phyloP scores from a whole-genome alignment of 2,888 invertebrate genomes.

The Choreutis nemorana region DNA sequence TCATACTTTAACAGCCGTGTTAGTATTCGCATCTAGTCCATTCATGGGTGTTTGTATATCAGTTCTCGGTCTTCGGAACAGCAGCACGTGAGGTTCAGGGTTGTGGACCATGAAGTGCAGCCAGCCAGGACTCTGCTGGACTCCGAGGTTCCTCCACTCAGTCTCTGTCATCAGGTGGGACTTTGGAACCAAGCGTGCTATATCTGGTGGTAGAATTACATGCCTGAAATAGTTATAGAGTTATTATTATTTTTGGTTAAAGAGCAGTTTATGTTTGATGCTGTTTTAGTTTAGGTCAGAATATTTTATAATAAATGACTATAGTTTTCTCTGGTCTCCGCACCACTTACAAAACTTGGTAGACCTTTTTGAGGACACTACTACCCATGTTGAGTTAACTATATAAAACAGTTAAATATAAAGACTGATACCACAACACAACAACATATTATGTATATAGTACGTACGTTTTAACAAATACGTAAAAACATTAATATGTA shows the following conservation, averaged over 20 bases:
- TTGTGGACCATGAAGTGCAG: conserved; percentile 91
- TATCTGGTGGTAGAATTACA: conserved; percentile 86
- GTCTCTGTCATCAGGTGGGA: conserved; percentile 93
- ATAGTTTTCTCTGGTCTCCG: too few relatives aligned
- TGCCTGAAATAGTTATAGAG: conserved; percentile 69
- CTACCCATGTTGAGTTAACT: too few relatives aligned
- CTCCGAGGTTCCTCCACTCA: conserved; percentile 94
- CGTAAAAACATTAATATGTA: too few relatives aligned
- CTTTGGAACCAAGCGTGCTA: conserved; percentile 86
- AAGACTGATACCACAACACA: too few relatives aligned
- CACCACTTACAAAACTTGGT: too few relatives aligned
- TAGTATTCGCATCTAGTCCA: conserved; percentile 33
- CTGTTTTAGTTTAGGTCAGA: too few relatives aligned
- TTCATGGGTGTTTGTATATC: conserved; percentile 32
- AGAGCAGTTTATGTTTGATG: not conserved
- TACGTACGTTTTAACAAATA: too few relatives aligned
- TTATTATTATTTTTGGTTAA: not conserved
- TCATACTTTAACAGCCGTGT: conserved; percentile 37
- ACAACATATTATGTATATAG: too few relatives aligned
- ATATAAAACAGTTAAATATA: too few relatives aligned
- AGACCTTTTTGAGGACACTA: too few relatives aligned
- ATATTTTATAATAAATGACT: too few relatives aligned
- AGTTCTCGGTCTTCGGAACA: conserved; percentile 73
- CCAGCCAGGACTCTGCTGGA: conserved; percentile 89
- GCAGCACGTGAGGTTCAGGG: conserved; percentile 88